phyloP scores from a whole-genome alignment of 2,797 vertebrate species.

The Ataeniobius toweri region DNA sequence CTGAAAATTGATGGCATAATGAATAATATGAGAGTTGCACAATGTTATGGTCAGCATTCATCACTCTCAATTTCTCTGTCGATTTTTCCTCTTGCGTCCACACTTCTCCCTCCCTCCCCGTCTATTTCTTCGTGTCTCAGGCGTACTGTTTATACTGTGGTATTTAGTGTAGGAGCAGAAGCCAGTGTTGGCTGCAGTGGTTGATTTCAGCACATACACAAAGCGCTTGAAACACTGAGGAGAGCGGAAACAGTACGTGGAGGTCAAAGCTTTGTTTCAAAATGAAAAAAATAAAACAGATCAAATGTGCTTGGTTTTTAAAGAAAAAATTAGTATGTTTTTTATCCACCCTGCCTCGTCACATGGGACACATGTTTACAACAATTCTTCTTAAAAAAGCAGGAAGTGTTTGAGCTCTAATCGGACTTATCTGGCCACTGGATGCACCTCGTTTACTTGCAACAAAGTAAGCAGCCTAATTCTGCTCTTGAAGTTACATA shows the following conservation, averaged over 20 bases:
- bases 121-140: constrained; percentile 49
- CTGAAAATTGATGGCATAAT: constrained; percentile 75
- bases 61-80: constrained; percentile 51
- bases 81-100: constrained; percentile 42
- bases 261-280: constrained; percentile 32
- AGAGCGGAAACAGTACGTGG: constrained; percentile 27
- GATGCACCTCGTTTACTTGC: background rate
- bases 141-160: constrained; percentile 58
- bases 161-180: constrained; percentile 47
- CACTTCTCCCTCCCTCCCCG: constrained; percentile 37
- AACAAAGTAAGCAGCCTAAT: background rate
- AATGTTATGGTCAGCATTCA: constrained; percentile 71
- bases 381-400: background rate
- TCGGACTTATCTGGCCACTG: constrained; percentile 24
- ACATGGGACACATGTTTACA: background rate
- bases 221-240: constrained; percentile 21
- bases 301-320: background rate
- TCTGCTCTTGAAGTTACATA: too few species aligned
- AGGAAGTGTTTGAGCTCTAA: constrained; percentile 5
- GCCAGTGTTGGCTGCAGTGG: constrained; percentile 50
- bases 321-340: background rate
- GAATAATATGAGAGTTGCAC: constrained; percentile 77
- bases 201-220: constrained; percentile 61
- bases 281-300: constrained; percentile 16
- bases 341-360: background rate